A percentile compares a stretch with the other conserved stretches of the same genome.
phyloP scores from a whole-genome alignment of 2,888 invertebrate genomes.

The Rhingia rostrata region DNA sequence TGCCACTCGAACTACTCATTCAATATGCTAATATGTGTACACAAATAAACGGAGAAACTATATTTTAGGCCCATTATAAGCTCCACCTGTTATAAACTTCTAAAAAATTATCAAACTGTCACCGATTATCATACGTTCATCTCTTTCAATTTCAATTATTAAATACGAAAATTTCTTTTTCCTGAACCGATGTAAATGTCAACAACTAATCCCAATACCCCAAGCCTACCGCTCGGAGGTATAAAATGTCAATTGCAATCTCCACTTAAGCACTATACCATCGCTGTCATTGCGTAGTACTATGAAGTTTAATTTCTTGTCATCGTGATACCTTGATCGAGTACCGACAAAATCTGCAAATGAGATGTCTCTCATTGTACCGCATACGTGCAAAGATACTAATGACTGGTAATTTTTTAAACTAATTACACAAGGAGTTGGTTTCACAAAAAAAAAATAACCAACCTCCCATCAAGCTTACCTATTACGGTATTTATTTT shows the following conservation, averaged over 20 bases:
- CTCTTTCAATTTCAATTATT: too few species aligned
- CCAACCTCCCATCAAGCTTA: not conserved
- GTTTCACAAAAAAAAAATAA: constrained; percentile 2
- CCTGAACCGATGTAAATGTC: too few species aligned
- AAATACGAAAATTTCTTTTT: too few species aligned
- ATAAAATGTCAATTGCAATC: constrained; percentile 1
- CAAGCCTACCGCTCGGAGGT: too few species aligned
- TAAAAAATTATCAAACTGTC: too few species aligned
- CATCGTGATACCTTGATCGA: constrained; percentile 13
- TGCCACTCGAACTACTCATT: too few species aligned
- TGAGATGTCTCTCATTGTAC: constrained; percentile 3
- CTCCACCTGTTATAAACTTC: too few species aligned
- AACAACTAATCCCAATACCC: too few species aligned
- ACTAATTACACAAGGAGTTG: constrained; percentile 31
- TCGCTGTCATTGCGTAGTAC: not conserved
- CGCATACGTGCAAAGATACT: constrained; percentile 1
- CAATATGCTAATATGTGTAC: too few species aligned
- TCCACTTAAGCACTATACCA: not conserved
- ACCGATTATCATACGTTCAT: too few species aligned
- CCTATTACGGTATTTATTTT: constrained; percentile 42
- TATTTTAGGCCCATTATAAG: too few species aligned
- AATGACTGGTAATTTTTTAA: constrained; percentile 22
- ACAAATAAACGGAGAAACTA: too few species aligned
- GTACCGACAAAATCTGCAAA: constrained; percentile 12
- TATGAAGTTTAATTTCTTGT: not conserved